Percentiles rank a stretch among this genome's conserved stretches.
phyloP scores from a whole-genome alignment of 1,140 invertebrate species.

The Diachasma alloeum region DNA sequence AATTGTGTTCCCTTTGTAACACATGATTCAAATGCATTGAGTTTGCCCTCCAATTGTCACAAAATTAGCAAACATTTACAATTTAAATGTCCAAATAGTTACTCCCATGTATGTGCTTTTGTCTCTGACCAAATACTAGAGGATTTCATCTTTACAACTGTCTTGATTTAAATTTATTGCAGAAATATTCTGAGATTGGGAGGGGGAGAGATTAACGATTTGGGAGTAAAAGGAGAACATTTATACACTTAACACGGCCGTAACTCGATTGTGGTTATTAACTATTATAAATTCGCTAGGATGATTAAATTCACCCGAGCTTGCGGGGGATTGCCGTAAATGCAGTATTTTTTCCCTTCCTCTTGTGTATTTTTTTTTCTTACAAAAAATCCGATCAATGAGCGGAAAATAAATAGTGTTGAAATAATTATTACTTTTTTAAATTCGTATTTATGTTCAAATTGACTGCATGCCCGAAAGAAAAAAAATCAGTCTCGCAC shows the following conservation, averaged over 20 bases:
- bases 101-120: not conserved
- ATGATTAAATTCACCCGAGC: constrained; percentile 7
- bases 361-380: not conserved
- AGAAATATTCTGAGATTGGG: constrained; percentile 21
- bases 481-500: not conserved
- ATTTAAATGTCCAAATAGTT: constrained; percentile 7
- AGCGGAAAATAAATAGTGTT: constrained; percentile 11
- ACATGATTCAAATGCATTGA: not conserved
- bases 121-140: not conserved
- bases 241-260: constrained; percentile 48
- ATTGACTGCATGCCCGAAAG: constrained; percentile 1
- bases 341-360: not conserved
- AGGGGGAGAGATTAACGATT: constrained; percentile 1
- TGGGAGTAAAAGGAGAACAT: constrained; percentile 33
- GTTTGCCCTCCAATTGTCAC: not conserved
- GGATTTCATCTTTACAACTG: not conserved
- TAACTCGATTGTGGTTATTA: constrained; percentile 47
- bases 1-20: constrained; percentile 9
- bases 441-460: not conserved
- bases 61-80: constrained; percentile 6
- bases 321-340: not conserved
- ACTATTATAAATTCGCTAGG: constrained; percentile 44
- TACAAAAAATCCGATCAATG: constrained; percentile 1
- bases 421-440: not conserved
- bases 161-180: not conserved